phyloP scores from a whole-genome alignment of 2,888 invertebrate species.

The Rutpela maculata region DNA sequence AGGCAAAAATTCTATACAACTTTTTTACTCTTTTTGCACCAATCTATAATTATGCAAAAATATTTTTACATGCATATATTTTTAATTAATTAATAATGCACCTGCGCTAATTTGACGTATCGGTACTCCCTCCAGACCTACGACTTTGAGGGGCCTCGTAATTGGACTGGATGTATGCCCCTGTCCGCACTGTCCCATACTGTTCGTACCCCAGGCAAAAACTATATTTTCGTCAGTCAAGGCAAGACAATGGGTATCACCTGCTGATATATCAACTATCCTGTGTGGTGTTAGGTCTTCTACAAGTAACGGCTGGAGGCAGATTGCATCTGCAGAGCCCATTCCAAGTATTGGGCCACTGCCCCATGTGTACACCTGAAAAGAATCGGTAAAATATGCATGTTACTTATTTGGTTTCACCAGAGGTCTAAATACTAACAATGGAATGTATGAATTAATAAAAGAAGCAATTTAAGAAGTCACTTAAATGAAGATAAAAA shows the following conservation, averaged over 20 bases:
- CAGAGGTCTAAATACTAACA: no score
- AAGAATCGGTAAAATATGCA: constrained; percentile 24
- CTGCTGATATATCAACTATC: constrained; percentile 78
- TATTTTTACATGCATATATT: no score
- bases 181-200: constrained; percentile 81
- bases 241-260: constrained; percentile 79
- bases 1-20: no score
- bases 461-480: no score
- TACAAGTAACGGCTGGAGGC: constrained; percentile 76
- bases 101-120: constrained; percentile 80
- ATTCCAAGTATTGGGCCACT: constrained; percentile 78
- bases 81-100: neutral
- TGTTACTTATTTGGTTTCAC: neutral
- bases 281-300: constrained; percentile 75
- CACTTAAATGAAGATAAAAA: no score
- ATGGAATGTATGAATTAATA: no score
- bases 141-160: constrained; percentile 76
- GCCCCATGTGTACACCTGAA: constrained; percentile 79
- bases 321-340: constrained; percentile 77
- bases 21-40: no score
- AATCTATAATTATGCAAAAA: no score
- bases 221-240: constrained; percentile 76
- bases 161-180: constrained; percentile 79
- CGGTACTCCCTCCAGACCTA: constrained; percentile 75
- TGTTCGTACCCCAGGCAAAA: constrained; percentile 80